Conservation (phyloP, 2,888 invertebrate genomes). For the Hedya salicella region DNA sequence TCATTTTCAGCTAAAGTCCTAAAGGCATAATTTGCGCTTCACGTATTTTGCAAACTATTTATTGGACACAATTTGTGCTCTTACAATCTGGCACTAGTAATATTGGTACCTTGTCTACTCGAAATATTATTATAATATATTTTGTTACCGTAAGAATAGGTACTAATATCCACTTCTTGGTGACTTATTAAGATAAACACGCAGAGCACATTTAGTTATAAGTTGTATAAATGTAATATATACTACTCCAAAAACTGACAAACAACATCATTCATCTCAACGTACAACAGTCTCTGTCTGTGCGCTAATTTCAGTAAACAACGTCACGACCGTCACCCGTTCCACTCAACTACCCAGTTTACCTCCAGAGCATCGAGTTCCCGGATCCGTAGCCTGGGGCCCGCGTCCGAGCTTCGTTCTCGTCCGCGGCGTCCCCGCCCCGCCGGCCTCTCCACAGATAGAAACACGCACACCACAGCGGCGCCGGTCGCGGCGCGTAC, state of each 20-base stretch:
- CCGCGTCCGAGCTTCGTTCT: not conserved
- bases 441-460: slow-evolving; percentile 13
- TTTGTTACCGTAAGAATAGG: slow-evolving; percentile 20
- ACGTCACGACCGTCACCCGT: slow-evolving; percentile 3
- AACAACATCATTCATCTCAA: slow-evolving; percentile 11
- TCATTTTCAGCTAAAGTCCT: not conserved
- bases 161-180: slow-evolving; percentile 4
- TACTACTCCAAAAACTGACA: slow-evolving; percentile 16
- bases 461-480: slow-evolving; percentile 30
- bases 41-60: slow-evolving; percentile 19
- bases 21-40: slow-evolving; percentile 1
- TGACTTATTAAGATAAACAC: slow-evolving; percentile 24
- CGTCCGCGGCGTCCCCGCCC: slow-evolving; percentile 1
- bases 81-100: slow-evolving; percentile 20
- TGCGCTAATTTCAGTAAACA: slow-evolving; percentile 24
- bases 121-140: slow-evolving; percentile 20
- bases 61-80: slow-evolving; percentile 15
- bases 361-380: not conserved
- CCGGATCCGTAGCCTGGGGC: not conserved
- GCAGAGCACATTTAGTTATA: slow-evolving; percentile 31
- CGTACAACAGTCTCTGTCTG: slow-evolving; percentile 2
- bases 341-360: not conserved
- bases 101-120: slow-evolving; percentile 12
- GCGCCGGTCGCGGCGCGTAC: slow-evolving; percentile 28
- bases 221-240: slow-evolving; percentile 27